Evolutionary conservation across 2,888 invertebrate genomes (phyloP).

Genomic region (Listrodromus nycthemerus): DNA sequence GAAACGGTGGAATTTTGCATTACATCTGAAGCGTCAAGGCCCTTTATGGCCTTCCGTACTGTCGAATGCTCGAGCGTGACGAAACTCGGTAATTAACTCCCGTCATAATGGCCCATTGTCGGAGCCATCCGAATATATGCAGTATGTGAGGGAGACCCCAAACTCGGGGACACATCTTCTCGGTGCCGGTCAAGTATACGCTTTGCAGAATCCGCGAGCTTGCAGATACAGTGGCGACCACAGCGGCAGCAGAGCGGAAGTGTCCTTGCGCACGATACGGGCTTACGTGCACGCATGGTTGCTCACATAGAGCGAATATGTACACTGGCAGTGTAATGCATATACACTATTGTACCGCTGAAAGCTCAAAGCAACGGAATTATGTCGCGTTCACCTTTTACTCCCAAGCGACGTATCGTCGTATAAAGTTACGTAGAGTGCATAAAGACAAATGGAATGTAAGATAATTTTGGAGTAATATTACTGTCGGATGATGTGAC

Average conservation of each 20-base stretch:
- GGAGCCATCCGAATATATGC: constrained; percentile 5
- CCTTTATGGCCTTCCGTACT: constrained; percentile 23
- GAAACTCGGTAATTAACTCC: constrained; percentile 71
- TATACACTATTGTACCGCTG: constrained; percentile 1
- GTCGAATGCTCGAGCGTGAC: constrained; percentile 50
- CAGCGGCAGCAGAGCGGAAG: constrained; percentile 9
- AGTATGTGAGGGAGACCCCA: not conserved
- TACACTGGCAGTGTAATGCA: constrained; percentile 7
- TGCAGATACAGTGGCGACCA: constrained; percentile 6
- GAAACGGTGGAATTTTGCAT: constrained; percentile 26
- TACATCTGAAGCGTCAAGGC: constrained; percentile 36
- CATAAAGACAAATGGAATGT: not conserved
- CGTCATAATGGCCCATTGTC: constrained; percentile 62
- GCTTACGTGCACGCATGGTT: constrained; percentile 13
- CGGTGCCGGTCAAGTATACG: constrained; percentile 67
- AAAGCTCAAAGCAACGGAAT: not conserved
- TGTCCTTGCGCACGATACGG: constrained; percentile 10
- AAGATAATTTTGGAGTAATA: not conserved
- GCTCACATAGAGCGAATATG: constrained; percentile 1
- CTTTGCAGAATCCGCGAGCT: constrained; percentile 42
- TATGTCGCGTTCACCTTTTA: not conserved
- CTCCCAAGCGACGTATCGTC: not conserved
- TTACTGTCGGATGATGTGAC: not conserved
- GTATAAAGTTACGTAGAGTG: not conserved
- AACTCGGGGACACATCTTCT: constrained; percentile 29